phyloP scores from a whole-genome alignment of 1,140 invertebrate genomes.

The Drosophila littoralis region DNA sequence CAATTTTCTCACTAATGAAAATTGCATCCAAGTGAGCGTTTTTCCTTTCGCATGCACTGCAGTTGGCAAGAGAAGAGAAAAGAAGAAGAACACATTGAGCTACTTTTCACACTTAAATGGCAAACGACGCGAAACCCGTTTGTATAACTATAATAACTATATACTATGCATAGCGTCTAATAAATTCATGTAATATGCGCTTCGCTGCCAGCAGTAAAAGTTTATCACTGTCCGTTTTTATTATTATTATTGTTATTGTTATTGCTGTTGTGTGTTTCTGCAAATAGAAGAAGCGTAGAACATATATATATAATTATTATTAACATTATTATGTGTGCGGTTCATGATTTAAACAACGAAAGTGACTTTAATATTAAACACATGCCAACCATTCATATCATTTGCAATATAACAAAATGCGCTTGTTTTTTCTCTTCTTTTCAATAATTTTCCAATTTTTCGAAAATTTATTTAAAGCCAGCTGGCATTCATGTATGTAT shows the following conservation, averaged over 20 bases:
- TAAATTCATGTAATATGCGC: neutral
- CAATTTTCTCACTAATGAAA: constrained; percentile 76
- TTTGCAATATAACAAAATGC: neutral
- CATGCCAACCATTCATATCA: constrained; percentile 15
- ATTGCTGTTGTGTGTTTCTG: constrained; percentile 44
- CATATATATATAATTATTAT: constrained; percentile 31
- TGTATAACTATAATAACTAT: neutral
- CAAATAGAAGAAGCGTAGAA: constrained; percentile 38
- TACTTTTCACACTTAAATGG: constrained; percentile 57
- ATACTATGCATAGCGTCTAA: neutral
- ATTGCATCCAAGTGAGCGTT: constrained; percentile 68
- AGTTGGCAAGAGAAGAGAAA: constrained; percentile 32
- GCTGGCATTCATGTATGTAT: constrained; percentile 1
- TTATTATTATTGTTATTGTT: constrained; percentile 8
- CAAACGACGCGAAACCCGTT: constrained; percentile 14
- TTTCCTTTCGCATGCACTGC: constrained; percentile 55
- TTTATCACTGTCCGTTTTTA: constrained; percentile 26
- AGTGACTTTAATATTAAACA: constrained; percentile 41
- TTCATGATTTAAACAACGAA: constrained; percentile 38
- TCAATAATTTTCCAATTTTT: neutral
- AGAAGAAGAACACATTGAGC: constrained; percentile 6
- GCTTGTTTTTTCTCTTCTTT: neutral
- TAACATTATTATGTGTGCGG: neutral
- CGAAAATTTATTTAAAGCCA: constrained; percentile 18
- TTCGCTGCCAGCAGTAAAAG: constrained; percentile 30